These are phyloP conservation scores for Drosophila monieri DNA, from an alignment of 2,888 invertebrate species.

Conservation along the genomic window DNA sequence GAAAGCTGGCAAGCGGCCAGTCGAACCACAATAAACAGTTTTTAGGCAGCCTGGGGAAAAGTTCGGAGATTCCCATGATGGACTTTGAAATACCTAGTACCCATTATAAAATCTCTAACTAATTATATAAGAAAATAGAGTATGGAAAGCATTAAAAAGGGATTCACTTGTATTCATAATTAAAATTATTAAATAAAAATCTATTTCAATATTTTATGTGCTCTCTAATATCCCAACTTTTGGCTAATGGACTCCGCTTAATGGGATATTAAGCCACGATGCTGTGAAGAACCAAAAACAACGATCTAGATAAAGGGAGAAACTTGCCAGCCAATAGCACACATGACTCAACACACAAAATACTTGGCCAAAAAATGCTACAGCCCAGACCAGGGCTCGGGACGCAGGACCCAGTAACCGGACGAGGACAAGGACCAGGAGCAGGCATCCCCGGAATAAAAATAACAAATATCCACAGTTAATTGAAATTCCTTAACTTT, in stretches of 20 bases:
- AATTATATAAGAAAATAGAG: not conserved
- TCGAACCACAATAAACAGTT: conserved; percentile 4
- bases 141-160: not conserved
- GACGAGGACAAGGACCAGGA: conserved; percentile 2
- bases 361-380: conserved; percentile 46
- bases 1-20: conserved; percentile 39
- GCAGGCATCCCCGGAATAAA: conserved; percentile 64
- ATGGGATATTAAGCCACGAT: conserved; percentile 62
- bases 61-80: not conserved
- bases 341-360: conserved; percentile 75
- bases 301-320: conserved; percentile 21
- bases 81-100: not conserved
- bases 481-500: conserved; percentile 84
- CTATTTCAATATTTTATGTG: conserved; percentile 2
- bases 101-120: not conserved
- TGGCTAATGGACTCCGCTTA: conserved; percentile 70
- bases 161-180: not conserved
- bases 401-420: conserved; percentile 2
- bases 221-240: conserved; percentile 13
- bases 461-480: conserved; percentile 82
- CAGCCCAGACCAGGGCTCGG: conserved; percentile 7
- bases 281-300: conserved; percentile 23
- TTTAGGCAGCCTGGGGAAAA: not conserved
- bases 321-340: conserved; percentile 67
- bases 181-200: not conserved